A percentile compares a stretch with the other conserved stretches of the same genome.
Conservation (phyloP, 2,888 invertebrate species). For the Trissoscelio sp. region DNA sequence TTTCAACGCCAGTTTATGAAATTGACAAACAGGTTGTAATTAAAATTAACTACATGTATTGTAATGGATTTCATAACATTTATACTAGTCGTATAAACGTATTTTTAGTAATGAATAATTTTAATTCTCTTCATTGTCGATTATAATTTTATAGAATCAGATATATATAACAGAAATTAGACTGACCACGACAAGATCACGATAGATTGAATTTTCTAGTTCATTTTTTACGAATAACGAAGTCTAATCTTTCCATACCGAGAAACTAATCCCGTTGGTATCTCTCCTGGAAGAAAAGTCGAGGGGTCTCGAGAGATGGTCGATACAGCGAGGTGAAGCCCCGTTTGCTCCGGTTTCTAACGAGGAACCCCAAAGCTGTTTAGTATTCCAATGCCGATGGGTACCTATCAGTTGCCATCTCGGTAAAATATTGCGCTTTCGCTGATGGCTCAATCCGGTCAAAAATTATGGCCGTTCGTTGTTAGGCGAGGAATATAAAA, state of each 20-base stretch:
- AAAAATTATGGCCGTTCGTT: slow-evolving; percentile 74
- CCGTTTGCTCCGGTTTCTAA: slow-evolving; percentile 61
- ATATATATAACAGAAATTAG: no score
- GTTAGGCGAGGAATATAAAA: slow-evolving; percentile 41
- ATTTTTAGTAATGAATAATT: no score
- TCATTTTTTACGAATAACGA: background rate
- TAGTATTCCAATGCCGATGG: slow-evolving; percentile 78
- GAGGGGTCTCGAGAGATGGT: slow-evolving; percentile 70
- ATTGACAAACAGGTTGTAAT: no score
- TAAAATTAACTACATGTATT: no score
- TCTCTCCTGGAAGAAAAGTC: slow-evolving; percentile 72
- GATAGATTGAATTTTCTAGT: slow-evolving; percentile 2
- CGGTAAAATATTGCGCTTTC: slow-evolving; percentile 79
- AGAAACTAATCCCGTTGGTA: slow-evolving; percentile 46
- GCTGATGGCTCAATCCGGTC: slow-evolving; percentile 79
- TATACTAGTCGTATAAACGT: no score
- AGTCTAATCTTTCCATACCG: slow-evolving; percentile 24
- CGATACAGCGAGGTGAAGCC: slow-evolving; percentile 71
- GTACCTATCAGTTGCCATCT: slow-evolving; percentile 79
- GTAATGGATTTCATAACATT: no score
- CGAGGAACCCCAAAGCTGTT: slow-evolving; percentile 72
- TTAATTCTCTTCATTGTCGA: no score
- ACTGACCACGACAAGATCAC: no score
- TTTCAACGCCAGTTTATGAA: no score
- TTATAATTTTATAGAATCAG: no score